A percentile compares a stretch with the other conserved stretches of the same genome.
Conservation (phyloP, 2,888 invertebrate species). For the Ephialtes manifestator region DNA sequence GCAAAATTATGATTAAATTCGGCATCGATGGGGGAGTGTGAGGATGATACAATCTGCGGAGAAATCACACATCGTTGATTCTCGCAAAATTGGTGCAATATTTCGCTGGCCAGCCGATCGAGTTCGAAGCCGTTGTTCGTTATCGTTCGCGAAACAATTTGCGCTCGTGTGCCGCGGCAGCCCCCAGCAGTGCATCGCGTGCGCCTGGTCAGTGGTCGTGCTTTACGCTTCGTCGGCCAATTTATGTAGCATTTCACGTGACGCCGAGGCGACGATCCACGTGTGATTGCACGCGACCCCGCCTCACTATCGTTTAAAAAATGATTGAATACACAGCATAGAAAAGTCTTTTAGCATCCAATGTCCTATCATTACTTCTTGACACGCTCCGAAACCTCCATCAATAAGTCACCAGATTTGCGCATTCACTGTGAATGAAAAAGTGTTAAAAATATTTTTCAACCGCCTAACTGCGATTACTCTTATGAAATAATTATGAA, state of each 20-base stretch:
- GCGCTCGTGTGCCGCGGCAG: neutral
- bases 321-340: neutral
- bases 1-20: constrained; percentile 19
- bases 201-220: constrained; percentile 25
- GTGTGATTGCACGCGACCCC: neutral
- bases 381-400: neutral
- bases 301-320: constrained; percentile 3
- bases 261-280: neutral
- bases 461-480: no score
- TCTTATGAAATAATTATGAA: no score
- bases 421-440: no score
- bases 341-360: neutral
- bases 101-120: constrained; percentile 21
- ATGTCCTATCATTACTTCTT: neutral
- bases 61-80: constrained; percentile 30
- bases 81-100: constrained; percentile 39
- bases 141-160: constrained; percentile 53
- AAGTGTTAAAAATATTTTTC: no score
- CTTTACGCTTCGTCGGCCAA: constrained; percentile 34
- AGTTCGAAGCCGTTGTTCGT: constrained; percentile 18
- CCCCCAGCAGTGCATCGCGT: neutral
- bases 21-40: neutral
- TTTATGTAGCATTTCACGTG: constrained; percentile 11
- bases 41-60: constrained; percentile 12
- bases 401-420: neutral